Evolutionary conservation across 2,888 invertebrate genomes (phyloP), one percentile per base, ranked within the genome.

Genomic region (Tridacna gigas): DNA sequence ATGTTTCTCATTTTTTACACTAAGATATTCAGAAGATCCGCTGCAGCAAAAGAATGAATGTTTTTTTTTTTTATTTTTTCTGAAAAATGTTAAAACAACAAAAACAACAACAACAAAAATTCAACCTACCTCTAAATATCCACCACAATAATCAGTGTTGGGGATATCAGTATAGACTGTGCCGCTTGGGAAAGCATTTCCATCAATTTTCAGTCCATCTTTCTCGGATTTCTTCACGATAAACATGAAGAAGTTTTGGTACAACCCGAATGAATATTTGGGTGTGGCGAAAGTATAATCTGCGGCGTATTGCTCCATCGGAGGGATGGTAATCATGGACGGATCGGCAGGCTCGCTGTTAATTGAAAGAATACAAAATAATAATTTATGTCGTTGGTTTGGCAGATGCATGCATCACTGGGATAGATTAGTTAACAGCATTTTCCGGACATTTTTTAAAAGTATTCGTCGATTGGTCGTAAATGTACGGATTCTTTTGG

Each of bases 271-370:
- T 2, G 89, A 88, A 65, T 83, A 86, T 77, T 86, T 85, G 0
- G 89, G 89, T 18, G 91, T 91, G 20, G 88, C 69, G 63, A 91
- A 90, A 22, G 86, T 80, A 78, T 90, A 91, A 47, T 88, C 81
- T 20, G 84, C 77, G 20, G 79, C 82, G 71, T 88, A 91, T 61
- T 92, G 92, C 60, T 87, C 80, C 9, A 86, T 74, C 0, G 91
- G 90, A 15, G 91, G 90, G 5, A 92, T 84, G 12, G 91, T 81
- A 26, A 83, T 84, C 90, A 93, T 88, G 47, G 91, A 85, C 2
- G 93, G 92, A 80, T 93, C 93, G 0, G 88, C 80, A 22, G 84
- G 75, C 66, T 85, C 85, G 7, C 63, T 67, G 65, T 61, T 45
- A n/a, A 51, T 47, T 28, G 0, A 71, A 26, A 67, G 13, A 2